Evolutionary conservation across 2,113 vertebrate species (phyloP).

Genomic region (Lethenteron camtschaticum): DNA sequence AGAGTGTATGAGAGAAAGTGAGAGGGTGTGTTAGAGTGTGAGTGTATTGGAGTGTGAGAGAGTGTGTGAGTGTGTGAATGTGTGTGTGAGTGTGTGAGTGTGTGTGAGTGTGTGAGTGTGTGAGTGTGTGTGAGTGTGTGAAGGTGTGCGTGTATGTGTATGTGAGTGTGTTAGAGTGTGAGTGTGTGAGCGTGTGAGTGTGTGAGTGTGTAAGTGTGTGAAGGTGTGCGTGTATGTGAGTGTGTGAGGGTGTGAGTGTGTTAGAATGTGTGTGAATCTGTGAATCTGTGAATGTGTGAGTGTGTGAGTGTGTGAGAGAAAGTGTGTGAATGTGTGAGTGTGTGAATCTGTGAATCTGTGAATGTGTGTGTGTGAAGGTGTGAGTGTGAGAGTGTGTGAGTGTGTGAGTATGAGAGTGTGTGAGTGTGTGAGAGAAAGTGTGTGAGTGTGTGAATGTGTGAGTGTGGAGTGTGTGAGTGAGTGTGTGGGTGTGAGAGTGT

Average conservation of each 20-base stretch:
- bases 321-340: not conserved
- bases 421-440: not conserved
- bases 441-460: not conserved
- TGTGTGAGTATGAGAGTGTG: not conserved
- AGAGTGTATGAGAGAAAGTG: not conserved
- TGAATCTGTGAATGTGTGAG: too few relatives aligned
- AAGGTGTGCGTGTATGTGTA: not conserved
- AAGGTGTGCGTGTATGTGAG: not conserved
- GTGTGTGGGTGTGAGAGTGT: not conserved
- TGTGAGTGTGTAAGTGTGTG: not conserved
- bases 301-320: not conserved
- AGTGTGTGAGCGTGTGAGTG: not conserved
- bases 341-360: not conserved
- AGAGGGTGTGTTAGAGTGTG: constrained; percentile 1
- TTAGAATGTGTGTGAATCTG: too few relatives aligned
- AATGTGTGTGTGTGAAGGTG: not conserved
- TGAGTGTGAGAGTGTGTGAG: not conserved
- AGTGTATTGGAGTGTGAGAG: not conserved
- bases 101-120: not conserved
- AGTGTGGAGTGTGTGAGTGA: not conserved
- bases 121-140: not conserved
- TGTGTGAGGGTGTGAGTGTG: too few relatives aligned
- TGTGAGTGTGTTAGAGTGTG: not conserved
- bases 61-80: not conserved
- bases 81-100: constrained; percentile 2